Evolutionary conservation across 2,888 invertebrate species (phyloP), one percentile per base, ranked within the genome.

Genomic region (Sminthurinus aureus): DNA sequence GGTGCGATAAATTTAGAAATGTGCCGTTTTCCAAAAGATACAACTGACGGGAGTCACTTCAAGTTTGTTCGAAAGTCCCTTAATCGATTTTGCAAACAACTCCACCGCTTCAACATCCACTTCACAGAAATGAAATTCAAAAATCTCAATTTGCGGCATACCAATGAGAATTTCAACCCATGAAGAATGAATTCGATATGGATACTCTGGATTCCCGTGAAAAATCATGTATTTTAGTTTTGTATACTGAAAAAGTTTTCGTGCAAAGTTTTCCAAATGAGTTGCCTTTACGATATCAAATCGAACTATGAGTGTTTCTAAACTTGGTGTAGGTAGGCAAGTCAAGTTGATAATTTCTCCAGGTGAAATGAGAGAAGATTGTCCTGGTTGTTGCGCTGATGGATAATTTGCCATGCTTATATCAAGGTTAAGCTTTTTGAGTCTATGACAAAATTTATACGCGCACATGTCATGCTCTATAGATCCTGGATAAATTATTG

Each of bases 21-120:
- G 67, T 24, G 79, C 18, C 67, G 58, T 66, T 79, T 67, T 79
- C 79, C 79, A 79, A 38, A 67, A 79, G 38, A 79, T 79, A 38
- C 67, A 79, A 79, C 79, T 79, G 9, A 26, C 69, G 13, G 38
- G 67, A 6, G 66, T 66, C 9, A 38, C 64, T 38, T 69, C 69
- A 58, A 79, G 9, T n/a, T n/a, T 66, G 9, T n/a, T 38, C 9
- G 26, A n/a, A 18, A 79, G 67, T 18, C 67, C 67, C 0, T 18
- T 15, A 18, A 26, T 69, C n/a, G 67, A 64, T 18, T 64, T 22
- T 24, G 64, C 20, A 11, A 79, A 64, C 11, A 50, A 64, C 8
- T 79, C 67, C 9, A 79, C 64, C 6, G 67, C 22, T 15, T 66
- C 79, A 13, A 38, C 64, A 9, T 79, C 66, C 4, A 79, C 67